Percentiles rank a stretch among this genome's conserved stretches.
Evolutionary conservation across 2,797 vertebrate species (phyloP).

Genomic region (Lerista edwardsae): DNA sequence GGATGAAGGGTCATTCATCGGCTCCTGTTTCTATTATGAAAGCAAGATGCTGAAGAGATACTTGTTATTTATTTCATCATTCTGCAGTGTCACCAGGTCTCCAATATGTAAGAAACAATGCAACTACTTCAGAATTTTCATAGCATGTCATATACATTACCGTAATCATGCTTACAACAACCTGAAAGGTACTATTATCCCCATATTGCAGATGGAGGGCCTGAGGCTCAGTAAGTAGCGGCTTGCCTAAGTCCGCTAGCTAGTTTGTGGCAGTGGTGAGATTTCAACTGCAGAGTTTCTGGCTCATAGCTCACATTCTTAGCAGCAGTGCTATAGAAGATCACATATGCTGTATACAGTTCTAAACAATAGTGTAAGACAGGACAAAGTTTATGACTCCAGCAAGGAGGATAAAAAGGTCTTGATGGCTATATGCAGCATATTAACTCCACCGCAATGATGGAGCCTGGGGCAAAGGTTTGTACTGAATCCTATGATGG

Average conservation of each 20-base stretch:
- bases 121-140: neutral
- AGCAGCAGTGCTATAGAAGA: neutral
- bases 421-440: neutral
- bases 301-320: neutral
- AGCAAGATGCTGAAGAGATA: slow-evolving; percentile 7
- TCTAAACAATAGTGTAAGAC: neutral
- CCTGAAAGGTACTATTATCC: neutral
- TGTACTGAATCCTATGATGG: no score
- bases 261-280: neutral
- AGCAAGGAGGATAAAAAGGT: neutral
- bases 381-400: neutral
- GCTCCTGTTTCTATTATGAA: slow-evolving; percentile 23
- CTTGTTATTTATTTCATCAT: slow-evolving; percentile 4
- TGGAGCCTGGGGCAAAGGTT: no score
- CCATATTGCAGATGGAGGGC: no score
- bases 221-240: neutral
- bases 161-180: neutral
- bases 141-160: neutral
- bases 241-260: neutral
- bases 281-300: neutral
- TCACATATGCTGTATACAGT: neutral
- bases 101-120: neutral
- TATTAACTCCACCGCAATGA: neutral
- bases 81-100: neutral
- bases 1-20: slow-evolving; percentile 36